Conservation (phyloP, 2,797 vertebrate species). For the Gymnoscopelus braueri region DNA sequence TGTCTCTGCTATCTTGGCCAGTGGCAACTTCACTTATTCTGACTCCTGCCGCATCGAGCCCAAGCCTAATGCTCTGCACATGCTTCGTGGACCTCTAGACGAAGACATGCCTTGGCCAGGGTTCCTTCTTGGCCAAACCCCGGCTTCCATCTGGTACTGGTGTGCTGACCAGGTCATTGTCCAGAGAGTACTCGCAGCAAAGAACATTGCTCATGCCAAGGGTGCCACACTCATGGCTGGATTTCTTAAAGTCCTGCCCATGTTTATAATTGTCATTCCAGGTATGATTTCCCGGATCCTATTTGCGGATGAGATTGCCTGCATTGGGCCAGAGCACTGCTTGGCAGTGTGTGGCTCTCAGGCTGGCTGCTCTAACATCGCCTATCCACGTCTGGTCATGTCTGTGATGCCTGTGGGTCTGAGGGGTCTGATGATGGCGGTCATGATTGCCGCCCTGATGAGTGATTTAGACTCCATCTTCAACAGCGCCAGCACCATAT, state of each 20-base stretch:
- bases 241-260: conserved; percentile 94
- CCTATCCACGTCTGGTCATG: conserved; percentile 97
- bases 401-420: conserved; percentile 94
- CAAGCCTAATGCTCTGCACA: conserved; percentile 89
- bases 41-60: conserved; percentile 90
- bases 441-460: conserved; percentile 99
- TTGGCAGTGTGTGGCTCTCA: conserved; percentile 94
- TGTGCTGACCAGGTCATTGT: conserved; percentile 99
- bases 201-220: conserved; percentile 95
- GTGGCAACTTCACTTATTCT: conserved; percentile 87
- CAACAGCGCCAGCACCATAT: conserved; percentile 98
- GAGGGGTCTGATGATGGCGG: conserved; percentile 98
- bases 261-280: conserved; percentile 98
- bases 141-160: conserved; percentile 99
- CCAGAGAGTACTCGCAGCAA: conserved; percentile 95
- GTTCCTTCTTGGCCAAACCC: conserved; percentile 95
- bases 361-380: conserved; percentile 98
- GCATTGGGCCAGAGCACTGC: conserved; percentile 98
- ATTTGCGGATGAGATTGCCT: conserved; percentile 91
- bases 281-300: conserved; percentile 98
- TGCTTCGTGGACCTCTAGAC: conserved; percentile 91
- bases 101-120: conserved; percentile 98
- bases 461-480: conserved; percentile 99
- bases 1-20: conserved; percentile 87
- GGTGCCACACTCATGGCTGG: conserved; percentile 97